Evolutionary conservation across 2,113 vertebrate species (phyloP).

Genomic region (Neodon shergylaensis): DNA sequence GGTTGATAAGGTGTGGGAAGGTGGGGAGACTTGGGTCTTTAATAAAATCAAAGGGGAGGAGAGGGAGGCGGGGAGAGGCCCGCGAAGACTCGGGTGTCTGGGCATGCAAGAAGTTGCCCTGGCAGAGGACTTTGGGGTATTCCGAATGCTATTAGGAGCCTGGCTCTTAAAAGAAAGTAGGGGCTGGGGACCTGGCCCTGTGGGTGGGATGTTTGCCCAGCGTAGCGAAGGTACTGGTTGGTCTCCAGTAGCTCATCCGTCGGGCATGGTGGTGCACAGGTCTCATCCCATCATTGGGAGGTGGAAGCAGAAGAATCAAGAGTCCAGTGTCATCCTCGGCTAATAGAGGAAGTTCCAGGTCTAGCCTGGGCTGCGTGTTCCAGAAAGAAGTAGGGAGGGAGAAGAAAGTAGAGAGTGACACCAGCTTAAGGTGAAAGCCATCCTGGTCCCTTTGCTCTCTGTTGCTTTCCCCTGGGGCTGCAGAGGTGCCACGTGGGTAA

Average conservation of each 20-base stretch:
- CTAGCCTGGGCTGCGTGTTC: neutral
- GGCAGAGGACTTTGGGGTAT: neutral
- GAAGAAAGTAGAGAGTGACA: neutral
- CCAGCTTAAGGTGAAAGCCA: neutral
- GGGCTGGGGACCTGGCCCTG: too few species aligned
- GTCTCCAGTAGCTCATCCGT: neutral
- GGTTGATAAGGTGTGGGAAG: constrained; percentile 38
- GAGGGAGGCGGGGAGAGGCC: neutral
- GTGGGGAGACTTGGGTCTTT: constrained; percentile 30
- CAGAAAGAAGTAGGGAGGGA: neutral
- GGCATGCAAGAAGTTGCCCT: neutral
- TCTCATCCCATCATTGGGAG: neutral
- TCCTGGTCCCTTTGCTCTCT: neutral
- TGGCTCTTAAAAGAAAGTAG: neutral
- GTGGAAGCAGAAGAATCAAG: neutral
- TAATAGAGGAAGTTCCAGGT: neutral
- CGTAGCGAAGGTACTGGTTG: neutral
- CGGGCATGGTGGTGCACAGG: neutral
- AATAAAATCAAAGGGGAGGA: neutral
- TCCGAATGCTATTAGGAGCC: neutral
- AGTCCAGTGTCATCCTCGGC: neutral
- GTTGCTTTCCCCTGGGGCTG: neutral
- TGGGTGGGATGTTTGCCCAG: neutral
- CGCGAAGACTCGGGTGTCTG: neutral
- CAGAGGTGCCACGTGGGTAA: neutral